A percentile compares a stretch with the other conserved stretches of the same genome.
These are phyloP conservation scores for Chydorus sphaericus DNA, from an alignment of 2,888 invertebrate genomes.

Conservation along the genomic window DNA sequence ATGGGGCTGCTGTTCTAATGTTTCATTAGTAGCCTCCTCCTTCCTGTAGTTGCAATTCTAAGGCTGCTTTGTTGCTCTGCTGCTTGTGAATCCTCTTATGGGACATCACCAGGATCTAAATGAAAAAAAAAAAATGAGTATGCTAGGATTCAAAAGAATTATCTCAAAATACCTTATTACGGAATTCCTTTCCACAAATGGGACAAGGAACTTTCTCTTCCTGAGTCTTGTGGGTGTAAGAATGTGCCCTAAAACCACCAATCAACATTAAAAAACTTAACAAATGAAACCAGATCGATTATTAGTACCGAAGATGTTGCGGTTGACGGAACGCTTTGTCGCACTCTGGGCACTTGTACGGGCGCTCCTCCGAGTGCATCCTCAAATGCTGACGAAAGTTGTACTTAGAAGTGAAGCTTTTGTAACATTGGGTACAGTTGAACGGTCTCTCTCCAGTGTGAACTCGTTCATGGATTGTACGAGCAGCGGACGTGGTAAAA, in stretches of 20 bases:
- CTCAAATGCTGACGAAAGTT: constrained; percentile 1
- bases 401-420: constrained; percentile 1
- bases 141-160: background rate
- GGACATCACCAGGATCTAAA: background rate
- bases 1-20: background rate
- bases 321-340: constrained; percentile 4
- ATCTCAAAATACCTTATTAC: background rate
- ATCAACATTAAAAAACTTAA: background rate
- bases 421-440: background rate
- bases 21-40: no score
- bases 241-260: background rate
- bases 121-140: background rate
- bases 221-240: background rate
- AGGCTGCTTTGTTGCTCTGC: no score
- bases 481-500: background rate
- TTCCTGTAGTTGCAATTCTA: no score
- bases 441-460: background rate
- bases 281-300: background rate
- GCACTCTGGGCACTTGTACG: background rate
- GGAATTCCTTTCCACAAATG: background rate
- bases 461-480: background rate
- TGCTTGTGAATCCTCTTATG: constrained; percentile 2
- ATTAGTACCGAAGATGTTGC: background rate
- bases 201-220: background rate
- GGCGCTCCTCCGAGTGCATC: constrained; percentile 4